These are phyloP conservation scores for Orgyia antiqua DNA, from an alignment of 2,888 invertebrate genomes.

Conservation along the genomic window DNA sequence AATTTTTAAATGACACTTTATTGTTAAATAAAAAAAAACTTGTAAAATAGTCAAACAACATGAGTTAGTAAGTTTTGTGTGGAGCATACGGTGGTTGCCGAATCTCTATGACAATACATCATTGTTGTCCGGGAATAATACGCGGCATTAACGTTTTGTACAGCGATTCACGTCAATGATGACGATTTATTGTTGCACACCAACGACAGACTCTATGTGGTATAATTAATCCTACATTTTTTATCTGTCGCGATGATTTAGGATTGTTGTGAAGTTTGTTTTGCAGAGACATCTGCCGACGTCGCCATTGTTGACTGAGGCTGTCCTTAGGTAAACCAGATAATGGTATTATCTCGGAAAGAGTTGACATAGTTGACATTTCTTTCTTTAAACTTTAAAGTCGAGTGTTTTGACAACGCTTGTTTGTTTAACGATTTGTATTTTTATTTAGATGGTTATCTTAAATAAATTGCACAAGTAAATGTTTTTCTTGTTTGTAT, in stretches of 20 bases:
- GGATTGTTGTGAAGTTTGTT: conserved; percentile 68
- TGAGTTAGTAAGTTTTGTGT: conserved; percentile 53
- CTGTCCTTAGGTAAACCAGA: conserved; percentile 69
- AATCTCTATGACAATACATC: conserved; percentile 66
- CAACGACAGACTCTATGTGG: conserved; percentile 44
- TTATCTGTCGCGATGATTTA: conserved; percentile 58
- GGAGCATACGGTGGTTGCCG: conserved; percentile 44
- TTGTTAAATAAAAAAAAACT: conserved; percentile 35
- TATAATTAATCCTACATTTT: conserved; percentile 57
- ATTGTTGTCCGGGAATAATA: conserved; percentile 70
- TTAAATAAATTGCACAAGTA: conserved; percentile 28
- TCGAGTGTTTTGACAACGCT: conserved; percentile 67
- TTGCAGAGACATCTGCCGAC: conserved; percentile 72
- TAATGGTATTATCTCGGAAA: conserved; percentile 68
- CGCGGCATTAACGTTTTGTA: conserved; percentile 72
- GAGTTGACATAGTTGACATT: conserved; percentile 60
- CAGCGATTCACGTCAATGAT: conserved; percentile 71
- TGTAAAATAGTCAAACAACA: conserved; percentile 45
- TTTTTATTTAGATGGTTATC: conserved; percentile 50
- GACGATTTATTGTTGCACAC: conserved; percentile 70
- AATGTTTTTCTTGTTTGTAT: conserved; percentile 12
- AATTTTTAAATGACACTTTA: conserved; percentile 28
- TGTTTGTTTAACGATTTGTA: conserved; percentile 57
- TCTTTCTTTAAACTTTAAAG: conserved; percentile 50
- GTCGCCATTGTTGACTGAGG: conserved; percentile 51